phyloP scores from a whole-genome alignment of 2,797 vertebrate genomes.

The Anguilla megastoma region DNA sequence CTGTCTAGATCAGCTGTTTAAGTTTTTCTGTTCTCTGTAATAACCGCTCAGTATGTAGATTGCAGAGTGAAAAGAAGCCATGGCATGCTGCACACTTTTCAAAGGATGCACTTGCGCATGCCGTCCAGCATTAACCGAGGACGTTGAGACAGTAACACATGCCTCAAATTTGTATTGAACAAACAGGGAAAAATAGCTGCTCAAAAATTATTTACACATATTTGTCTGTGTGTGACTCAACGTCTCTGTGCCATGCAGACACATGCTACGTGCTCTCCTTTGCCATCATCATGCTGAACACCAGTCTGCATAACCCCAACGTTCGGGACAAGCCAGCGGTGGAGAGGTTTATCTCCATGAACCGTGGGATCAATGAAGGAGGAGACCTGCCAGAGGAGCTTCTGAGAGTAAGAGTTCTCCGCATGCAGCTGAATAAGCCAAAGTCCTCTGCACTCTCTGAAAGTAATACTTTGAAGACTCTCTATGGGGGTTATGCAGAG shows the following conservation, averaged over 20 bases:
- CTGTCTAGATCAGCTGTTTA: background rate
- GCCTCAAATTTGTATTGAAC: background rate
- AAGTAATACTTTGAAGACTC: background rate
- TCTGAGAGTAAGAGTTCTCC: slow-evolving; percentile 79
- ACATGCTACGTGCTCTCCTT: slow-evolving; percentile 97
- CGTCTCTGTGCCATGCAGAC: slow-evolving; percentile 69
- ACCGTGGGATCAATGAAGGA: slow-evolving; percentile 95
- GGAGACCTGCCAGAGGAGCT: slow-evolving; percentile 95
- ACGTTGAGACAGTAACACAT: background rate
- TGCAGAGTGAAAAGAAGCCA: background rate
- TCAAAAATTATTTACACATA: background rate
- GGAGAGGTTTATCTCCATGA: slow-evolving; percentile 97
- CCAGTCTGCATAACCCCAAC: slow-evolving; percentile 96
- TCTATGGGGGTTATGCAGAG: background rate
- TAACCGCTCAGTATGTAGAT: background rate
- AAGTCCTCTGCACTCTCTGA: background rate
- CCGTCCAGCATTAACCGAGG: background rate
- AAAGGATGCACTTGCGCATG: background rate
- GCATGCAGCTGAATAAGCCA: background rate
- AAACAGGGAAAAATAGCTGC: background rate
- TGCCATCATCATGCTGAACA: slow-evolving; percentile 98
- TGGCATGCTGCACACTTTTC: background rate
- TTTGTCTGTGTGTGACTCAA: background rate
- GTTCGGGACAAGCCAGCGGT: slow-evolving; percentile 92
- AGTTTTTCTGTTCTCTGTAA: background rate